phyloP scores from a whole-genome alignment of 2,888 invertebrate genomes.

The Stenoptilia bipunctidactyla region DNA sequence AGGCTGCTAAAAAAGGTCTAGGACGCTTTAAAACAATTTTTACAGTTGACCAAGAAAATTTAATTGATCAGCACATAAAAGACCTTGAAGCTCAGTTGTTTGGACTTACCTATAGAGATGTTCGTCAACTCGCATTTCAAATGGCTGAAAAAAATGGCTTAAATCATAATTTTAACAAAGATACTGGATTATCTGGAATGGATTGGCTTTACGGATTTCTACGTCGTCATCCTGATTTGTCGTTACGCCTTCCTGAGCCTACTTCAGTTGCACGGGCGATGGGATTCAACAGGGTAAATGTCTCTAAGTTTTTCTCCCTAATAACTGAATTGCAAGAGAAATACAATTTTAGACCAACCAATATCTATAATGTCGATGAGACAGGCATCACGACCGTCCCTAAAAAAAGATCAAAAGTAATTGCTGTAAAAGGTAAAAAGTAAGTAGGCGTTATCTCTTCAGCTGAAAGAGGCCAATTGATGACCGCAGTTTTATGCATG shows the following conservation, averaged over 20 bases:
- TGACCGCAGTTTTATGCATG: no score
- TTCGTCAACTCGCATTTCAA: neutral
- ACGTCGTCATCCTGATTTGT: no score
- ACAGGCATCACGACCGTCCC: neutral
- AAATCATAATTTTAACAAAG: no score
- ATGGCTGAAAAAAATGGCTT: neutral
- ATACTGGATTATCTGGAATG: no score
- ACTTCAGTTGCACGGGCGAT: neutral
- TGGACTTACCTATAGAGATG: neutral
- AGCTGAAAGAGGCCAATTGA: no score
- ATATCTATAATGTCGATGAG: neutral
- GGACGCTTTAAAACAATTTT: conserved; percentile 1
- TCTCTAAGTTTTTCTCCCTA: no score
- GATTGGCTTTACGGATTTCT: no score
- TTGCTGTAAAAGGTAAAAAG: no score
- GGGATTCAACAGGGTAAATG: neutral
- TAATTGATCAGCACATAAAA: conserved; percentile 3
- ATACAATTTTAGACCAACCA: neutral
- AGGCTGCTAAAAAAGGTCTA: neutral
- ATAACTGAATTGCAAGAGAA: no score
- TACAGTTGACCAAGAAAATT: conserved; percentile 3
- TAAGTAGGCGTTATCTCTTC: no score
- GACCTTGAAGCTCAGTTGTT: conserved; percentile 3
- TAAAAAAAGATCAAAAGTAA: no score
- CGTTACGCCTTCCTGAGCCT: neutral